Base-by-base conservation (phyloP, 2,113 vertebrate genomes). In the Aegypius monachus region DNA sequence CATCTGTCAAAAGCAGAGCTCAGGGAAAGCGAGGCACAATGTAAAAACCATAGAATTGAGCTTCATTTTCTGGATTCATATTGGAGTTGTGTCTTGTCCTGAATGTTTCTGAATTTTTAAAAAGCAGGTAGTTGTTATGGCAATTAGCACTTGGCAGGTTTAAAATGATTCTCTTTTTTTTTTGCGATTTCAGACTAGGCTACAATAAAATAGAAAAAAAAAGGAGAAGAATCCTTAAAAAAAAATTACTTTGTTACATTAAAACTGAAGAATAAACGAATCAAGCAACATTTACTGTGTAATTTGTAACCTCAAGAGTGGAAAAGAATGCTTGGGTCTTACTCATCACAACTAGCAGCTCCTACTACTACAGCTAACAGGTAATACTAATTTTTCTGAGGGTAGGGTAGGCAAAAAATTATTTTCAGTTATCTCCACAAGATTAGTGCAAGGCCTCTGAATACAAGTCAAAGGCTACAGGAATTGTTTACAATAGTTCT, bases 251-350 rank as follows among this genome's bases (percentile, higher is more conserved):
- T 81, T 42, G 21, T 80, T 56, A 43, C 18, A 10, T 66, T 68
- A 58, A 42, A 63, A 20, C 26, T 48, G 52, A 83, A 56, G 21
- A 83, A 73, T 17, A 86, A 72, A 50, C 0, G 3, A 53, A 42
- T 45, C 27, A 50, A 79, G 14, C 13, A 84, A 40, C 12, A 3
- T 40, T 75, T 55, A 34, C 70, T 18, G 16, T 15, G 4, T 21
- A 29, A 61, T 50, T 65, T 0, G 0, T 80, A 52, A 68, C 14
- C 20, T 13, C 31, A 26, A 3, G 27, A 42, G 29, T 2, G 10
- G 23, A 81, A 90, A 67, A 32, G 18, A 32, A 10, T 19, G 4
- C 36, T 36, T 56, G 25, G 36, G 22, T 42, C 13, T 82, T 81
- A 61, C 32, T 63, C 29, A 19, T 36, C 43, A 38, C 55, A 86